A percentile compares a stretch with the other conserved stretches of the same genome.
phyloP scores from a whole-genome alignment of 2,797 vertebrate species.

The Australoheros facetus region DNA sequence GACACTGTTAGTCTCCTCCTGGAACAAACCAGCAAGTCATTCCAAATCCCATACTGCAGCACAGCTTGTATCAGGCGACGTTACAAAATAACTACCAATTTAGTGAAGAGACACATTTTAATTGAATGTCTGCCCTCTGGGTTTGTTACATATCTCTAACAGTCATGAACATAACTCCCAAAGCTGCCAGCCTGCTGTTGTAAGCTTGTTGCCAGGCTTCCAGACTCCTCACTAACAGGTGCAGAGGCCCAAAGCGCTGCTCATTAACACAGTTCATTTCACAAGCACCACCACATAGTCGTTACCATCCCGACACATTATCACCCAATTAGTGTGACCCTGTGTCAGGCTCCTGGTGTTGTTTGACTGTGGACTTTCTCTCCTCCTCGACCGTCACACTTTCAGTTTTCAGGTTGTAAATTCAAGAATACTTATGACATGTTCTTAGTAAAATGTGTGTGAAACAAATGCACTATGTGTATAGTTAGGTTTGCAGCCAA shows the following conservation, averaged over 20 bases:
- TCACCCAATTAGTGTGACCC: conserved; percentile 78
- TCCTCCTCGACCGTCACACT: not conserved
- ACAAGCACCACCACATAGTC: conserved; percentile 49
- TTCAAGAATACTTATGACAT: not conserved
- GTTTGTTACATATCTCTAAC: not conserved
- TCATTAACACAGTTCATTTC: conserved; percentile 69
- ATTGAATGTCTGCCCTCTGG: not conserved
- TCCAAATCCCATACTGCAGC: not conserved
- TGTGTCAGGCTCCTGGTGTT: conserved; percentile 38
- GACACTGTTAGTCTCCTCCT: conserved; percentile 14
- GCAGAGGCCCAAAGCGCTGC: conserved; percentile 53
- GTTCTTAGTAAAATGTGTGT: not conserved
- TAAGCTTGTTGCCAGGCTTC: conserved; percentile 18
- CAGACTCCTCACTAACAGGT: conserved; percentile 56
- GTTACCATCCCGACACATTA: conserved; percentile 74
- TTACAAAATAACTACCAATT: not conserved
- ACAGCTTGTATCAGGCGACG: not conserved
- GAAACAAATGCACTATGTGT: not conserved
- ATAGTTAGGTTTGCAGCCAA: not conserved
- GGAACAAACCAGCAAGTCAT: not conserved
- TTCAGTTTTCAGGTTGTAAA: not conserved
- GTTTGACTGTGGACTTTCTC: conserved; percentile 25
- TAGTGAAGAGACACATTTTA: not conserved
- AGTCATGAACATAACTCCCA: conserved; percentile 21
- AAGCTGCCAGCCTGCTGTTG: conserved; percentile 37